These are phyloP conservation scores for Entosphenus tridentatus DNA, from an alignment of 2,113 vertebrate species.

Conservation along the genomic window DNA sequence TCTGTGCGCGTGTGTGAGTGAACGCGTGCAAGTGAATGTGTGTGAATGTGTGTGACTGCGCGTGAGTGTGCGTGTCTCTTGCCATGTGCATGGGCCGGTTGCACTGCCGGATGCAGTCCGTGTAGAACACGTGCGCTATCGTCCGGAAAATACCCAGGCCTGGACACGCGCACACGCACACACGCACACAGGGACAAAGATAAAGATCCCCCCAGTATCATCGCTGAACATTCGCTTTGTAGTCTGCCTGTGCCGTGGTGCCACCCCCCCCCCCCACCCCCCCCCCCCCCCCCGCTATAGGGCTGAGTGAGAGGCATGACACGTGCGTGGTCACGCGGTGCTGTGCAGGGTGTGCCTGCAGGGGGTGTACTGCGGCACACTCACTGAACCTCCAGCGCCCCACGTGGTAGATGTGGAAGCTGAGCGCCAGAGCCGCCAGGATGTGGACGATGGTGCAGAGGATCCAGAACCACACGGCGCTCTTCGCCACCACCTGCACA, in stretches of 20 bases:
- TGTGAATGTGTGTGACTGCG: not conserved
- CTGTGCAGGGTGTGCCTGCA: too few relatives aligned
- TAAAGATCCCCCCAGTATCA: not conserved
- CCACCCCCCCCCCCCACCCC: not conserved
- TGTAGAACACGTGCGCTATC: constrained; percentile 60
- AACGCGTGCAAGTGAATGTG: too few relatives aligned
- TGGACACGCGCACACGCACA: constrained; percentile 13
- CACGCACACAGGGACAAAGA: not conserved
- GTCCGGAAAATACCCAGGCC: constrained; percentile 54
- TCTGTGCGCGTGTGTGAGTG: too few relatives aligned
- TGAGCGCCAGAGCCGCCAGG: constrained; percentile 59
- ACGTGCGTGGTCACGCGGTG: too few relatives aligned
- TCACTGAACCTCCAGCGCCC: constrained; percentile 71
- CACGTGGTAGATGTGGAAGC: constrained; percentile 95
- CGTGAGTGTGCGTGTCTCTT: constrained; percentile 18
- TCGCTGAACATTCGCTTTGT: not conserved
- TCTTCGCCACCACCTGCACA: constrained; percentile 49
- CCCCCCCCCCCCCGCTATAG: not conserved
- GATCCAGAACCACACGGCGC: constrained; percentile 63
- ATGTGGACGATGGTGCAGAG: constrained; percentile 84
- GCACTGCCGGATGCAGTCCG: constrained; percentile 71
- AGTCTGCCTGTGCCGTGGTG: not conserved
- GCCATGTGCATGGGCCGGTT: constrained; percentile 88
- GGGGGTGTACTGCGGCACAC: constrained; percentile 8
- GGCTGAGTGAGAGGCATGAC: not conserved